phyloP scores from a whole-genome alignment of 2,113 vertebrate species.

The Rhombomys opimus region DNA sequence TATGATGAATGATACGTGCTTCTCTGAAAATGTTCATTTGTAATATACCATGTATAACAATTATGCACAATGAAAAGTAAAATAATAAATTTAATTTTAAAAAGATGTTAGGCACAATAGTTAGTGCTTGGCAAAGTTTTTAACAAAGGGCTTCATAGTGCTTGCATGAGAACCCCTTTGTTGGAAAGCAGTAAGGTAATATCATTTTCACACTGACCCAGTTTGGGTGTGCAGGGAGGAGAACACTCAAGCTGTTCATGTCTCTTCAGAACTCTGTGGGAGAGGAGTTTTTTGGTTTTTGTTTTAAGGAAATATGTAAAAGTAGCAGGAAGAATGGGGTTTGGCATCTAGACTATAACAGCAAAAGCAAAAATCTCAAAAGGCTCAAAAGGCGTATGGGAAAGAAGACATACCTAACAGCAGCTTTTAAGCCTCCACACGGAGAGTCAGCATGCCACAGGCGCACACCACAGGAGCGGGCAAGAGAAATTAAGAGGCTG shows the following conservation, averaged over 20 bases:
- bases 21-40: too few relatives aligned
- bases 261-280: background rate
- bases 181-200: background rate
- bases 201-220: background rate
- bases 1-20: too few relatives aligned
- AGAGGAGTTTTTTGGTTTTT: background rate
- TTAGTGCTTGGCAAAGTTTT: background rate
- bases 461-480: background rate
- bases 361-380: background rate
- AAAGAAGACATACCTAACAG: conserved; percentile 15
- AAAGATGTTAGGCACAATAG: background rate
- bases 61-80: too few relatives aligned
- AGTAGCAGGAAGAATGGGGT: conserved; percentile 9
- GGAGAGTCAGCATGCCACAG: background rate
- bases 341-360: background rate
- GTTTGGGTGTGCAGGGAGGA: background rate
- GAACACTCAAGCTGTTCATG: background rate
- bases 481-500: background rate
- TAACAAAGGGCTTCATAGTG: background rate
- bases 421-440: background rate
- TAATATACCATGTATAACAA: too few relatives aligned
- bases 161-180: background rate
- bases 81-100: too few relatives aligned
- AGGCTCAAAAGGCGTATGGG: conserved; percentile 19
- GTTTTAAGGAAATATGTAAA: conserved; percentile 13